phyloP scores from a whole-genome alignment of 2,113 vertebrate genomes.

The Naja naja region DNA sequence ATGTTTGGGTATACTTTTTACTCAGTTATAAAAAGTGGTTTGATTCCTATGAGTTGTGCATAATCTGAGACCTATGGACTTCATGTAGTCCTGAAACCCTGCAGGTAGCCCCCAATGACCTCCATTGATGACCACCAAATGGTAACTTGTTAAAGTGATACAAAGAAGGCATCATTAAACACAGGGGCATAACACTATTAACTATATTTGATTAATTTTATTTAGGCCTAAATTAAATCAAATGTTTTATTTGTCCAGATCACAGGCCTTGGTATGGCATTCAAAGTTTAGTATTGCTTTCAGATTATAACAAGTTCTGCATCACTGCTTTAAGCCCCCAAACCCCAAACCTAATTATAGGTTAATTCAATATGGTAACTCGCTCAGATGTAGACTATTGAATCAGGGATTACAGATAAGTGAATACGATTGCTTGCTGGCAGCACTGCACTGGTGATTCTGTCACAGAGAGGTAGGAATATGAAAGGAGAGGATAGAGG shows the following conservation, averaged over 20 bases:
- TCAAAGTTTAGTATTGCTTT: background rate
- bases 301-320: background rate
- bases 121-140: background rate
- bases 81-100: background rate
- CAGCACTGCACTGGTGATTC: background rate
- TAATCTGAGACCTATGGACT: background rate
- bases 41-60: background rate
- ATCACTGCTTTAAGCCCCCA: background rate
- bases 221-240: background rate
- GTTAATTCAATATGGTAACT: background rate
- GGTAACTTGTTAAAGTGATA: background rate
- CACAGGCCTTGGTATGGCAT: background rate
- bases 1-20: background rate
- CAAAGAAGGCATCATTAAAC: background rate
- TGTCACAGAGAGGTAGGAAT: background rate
- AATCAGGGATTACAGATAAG: background rate
- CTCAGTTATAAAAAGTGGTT: background rate
- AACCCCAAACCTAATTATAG: background rate
- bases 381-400: background rate
- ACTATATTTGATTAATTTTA: background rate
- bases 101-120: background rate
- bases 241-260: background rate
- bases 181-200: background rate
- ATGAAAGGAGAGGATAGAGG: background rate
- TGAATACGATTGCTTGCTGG: background rate